phyloP scores from a whole-genome alignment of 2,113 vertebrate genomes.

The Nematolebias whitei region DNA sequence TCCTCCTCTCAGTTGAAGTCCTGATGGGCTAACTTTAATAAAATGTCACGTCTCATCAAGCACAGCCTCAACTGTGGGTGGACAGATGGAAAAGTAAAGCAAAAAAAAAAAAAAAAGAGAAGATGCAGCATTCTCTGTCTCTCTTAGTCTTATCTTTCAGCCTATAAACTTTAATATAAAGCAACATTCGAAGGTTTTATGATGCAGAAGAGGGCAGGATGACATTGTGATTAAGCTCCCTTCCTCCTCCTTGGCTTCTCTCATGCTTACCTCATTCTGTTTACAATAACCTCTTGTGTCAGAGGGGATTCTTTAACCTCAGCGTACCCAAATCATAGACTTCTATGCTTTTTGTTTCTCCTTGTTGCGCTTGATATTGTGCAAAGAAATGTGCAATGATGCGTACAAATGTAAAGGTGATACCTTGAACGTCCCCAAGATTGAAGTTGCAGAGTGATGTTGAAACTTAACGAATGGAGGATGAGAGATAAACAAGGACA shows the following conservation, averaged over 20 bases:
- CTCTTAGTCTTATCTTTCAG: not conserved
- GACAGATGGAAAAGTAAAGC: slow-evolving; percentile 25
- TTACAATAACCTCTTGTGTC: not conserved
- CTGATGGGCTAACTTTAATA: slow-evolving; percentile 59
- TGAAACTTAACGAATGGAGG: no score
- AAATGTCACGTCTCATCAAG: slow-evolving; percentile 63
- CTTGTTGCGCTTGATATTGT: not conserved
- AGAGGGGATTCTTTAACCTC: slow-evolving; percentile 1
- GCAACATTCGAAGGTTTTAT: slow-evolving; percentile 5
- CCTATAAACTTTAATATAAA: slow-evolving; percentile 6
- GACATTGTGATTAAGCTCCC: slow-evolving; percentile 24
- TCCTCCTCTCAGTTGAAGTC: slow-evolving; percentile 22
- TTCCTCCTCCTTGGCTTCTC: slow-evolving; percentile 14
- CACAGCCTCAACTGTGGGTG: slow-evolving; percentile 31
- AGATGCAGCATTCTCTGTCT: not conserved
- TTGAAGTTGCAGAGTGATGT: slow-evolving; percentile 5
- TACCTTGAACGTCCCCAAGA: slow-evolving; percentile 38
- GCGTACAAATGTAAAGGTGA: slow-evolving; percentile 21
- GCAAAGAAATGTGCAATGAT: slow-evolving; percentile 8
- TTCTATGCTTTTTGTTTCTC: not conserved
- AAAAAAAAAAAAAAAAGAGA: not conserved
- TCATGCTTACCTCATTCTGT: not conserved
- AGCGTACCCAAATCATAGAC: slow-evolving; percentile 14
- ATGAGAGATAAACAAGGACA: not conserved
- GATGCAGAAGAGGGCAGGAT: slow-evolving; percentile 3